These are phyloP conservation scores for Agrotis clavis DNA, from an alignment of 2,888 invertebrate species.

Conservation along the genomic window DNA sequence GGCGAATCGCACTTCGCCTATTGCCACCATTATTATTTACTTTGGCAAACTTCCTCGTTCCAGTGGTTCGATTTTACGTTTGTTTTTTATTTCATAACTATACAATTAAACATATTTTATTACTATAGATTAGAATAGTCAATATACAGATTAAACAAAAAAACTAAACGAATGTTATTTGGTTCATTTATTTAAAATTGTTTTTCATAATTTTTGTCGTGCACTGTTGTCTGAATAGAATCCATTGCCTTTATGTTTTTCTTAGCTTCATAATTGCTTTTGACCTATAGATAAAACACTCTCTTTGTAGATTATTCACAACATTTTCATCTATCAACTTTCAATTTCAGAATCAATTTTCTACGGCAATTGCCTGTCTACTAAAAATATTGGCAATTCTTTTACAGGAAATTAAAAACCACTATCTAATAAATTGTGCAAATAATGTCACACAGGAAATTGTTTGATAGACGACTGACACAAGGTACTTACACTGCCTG, in stretches of 20 bases:
- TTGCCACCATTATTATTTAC: too few relatives aligned
- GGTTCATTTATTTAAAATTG: not conserved
- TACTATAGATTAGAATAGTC: too few relatives aligned
- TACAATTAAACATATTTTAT: too few relatives aligned
- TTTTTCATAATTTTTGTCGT: not conserved
- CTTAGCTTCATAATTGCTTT: not conserved
- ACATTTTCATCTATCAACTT: not conserved
- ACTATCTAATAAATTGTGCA: slow-evolving; percentile 9
- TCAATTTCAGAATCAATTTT: not conserved
- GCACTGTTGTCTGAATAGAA: too few relatives aligned
- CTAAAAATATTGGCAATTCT: not conserved
- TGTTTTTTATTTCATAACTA: too few relatives aligned
- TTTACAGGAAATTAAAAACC: slow-evolving; percentile 17
- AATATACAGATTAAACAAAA: too few relatives aligned
- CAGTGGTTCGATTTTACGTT: too few relatives aligned
- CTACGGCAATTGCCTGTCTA: not conserved
- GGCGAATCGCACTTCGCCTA: too few relatives aligned
- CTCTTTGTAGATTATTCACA: not conserved
- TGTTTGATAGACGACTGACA: slow-evolving; percentile 1
- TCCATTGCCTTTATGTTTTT: too few relatives aligned
- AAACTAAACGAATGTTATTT: not conserved
- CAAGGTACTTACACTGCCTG: too few relatives aligned
- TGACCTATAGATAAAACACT: not conserved
- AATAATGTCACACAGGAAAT: slow-evolving; percentile 15
- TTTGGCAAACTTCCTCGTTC: too few relatives aligned